Evolutionary conservation across 1,140 invertebrate genomes (phyloP).

Genomic region (Amyelois transitella): DNA sequence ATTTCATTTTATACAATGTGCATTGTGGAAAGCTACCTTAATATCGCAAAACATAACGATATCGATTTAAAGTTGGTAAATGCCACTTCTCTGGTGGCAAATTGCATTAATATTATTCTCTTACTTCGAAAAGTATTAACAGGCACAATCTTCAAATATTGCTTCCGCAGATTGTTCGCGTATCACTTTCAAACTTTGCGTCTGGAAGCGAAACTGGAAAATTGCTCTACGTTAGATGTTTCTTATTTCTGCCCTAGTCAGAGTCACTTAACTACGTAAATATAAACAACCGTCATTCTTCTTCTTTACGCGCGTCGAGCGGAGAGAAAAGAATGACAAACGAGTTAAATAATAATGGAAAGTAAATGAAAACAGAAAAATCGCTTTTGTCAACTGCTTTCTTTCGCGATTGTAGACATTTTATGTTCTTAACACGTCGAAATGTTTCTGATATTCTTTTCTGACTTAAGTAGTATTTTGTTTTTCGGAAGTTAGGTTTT

Average conservation of each 20-base stretch:
- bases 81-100: not conserved
- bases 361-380: constrained; percentile 67
- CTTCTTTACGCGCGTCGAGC: constrained; percentile 46
- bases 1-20: no score
- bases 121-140: not conserved
- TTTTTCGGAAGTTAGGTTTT: no score
- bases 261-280: constrained; percentile 57
- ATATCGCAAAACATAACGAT: not conserved
- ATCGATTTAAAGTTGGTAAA: not conserved
- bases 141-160: constrained; percentile 1
- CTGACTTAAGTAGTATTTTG: no score
- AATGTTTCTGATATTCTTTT: not conserved
- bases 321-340: constrained; percentile 65
- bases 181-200: not conserved
- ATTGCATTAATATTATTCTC: not conserved
- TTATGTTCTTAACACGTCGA: not conserved
- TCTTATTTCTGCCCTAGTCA: constrained; percentile 36
- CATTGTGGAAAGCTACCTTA: not conserved
- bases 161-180: not conserved
- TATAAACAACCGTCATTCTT: constrained; percentile 60
- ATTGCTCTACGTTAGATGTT: constrained; percentile 24
- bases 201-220: not conserved
- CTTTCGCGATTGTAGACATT: constrained; percentile 31
- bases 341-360: constrained; percentile 68
- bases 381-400: constrained; percentile 57